Evolutionary conservation across 2,113 vertebrate species (phyloP), one percentile per base, ranked within the genome.

Genomic region (Paralichthys olivaceus): DNA sequence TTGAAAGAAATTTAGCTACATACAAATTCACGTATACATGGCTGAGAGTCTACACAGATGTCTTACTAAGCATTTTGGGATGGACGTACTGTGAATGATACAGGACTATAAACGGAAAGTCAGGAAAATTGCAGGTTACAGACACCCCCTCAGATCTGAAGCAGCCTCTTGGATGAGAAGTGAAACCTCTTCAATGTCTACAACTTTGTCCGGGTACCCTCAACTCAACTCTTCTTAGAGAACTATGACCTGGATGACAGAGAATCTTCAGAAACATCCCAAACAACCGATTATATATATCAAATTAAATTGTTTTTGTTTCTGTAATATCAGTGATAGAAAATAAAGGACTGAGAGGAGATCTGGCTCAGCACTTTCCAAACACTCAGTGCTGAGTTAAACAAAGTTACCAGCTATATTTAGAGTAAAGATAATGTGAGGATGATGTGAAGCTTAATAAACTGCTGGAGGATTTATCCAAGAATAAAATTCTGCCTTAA

Each of bases 221-320:
- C 14, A 5, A 43, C 14, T 14, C 11, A 43, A 15, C 40, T 15
- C 13, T 15, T 43, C 40, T 14, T 12, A 15, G 11, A 43, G 3
- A 43, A 43, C 40, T 5, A 3, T 15, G 40, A 43, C 40, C 40
- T 15, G 40, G 40, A 43, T 43, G 40, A 43, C 40, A 13, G 13
- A 15, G 40, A 43, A 43, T 43, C 40, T 34, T 34, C 32, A 34
- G 7, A 34, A 34, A 20, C 45, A 49, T 49, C 45, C 45, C 45
- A 49, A 49, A 49, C 45, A 49, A 49, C 7, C 0, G 32, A 34
- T 34, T 9, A 34, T 34, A 7, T 32, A 32, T 32, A 32, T 19
- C 45, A 17, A 17, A 47, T 90, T 69, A 87, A 85, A 87, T 80
- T 87, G 76, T 88, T 91, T 90, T 89, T 80, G 79, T n/a, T n/a